Percentiles rank a stretch among this genome's conserved stretches.
phyloP scores from a whole-genome alignment of 2,797 vertebrate species.

The Netta rufina region DNA sequence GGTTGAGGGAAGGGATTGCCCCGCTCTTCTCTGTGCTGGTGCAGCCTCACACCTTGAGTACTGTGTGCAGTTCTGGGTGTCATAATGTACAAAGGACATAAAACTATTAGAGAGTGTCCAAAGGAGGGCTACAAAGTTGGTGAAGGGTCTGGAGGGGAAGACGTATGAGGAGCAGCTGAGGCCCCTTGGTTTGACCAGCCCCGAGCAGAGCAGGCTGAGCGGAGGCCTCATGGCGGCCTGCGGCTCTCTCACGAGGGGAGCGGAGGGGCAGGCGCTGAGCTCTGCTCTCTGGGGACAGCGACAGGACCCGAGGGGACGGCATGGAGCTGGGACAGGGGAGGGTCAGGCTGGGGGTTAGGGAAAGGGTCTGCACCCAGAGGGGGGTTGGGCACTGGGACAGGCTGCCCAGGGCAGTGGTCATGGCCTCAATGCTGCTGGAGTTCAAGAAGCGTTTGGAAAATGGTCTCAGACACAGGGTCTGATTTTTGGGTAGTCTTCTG shows the following conservation, averaged over 20 bases:
- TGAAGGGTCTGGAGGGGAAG: background rate
- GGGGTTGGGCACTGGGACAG: background rate
- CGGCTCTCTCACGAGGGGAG: background rate
- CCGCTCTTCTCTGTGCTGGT: background rate
- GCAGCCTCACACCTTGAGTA: background rate
- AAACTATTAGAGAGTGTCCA: background rate
- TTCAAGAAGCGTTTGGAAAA: background rate
- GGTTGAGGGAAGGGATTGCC: background rate
- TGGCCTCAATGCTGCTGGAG: background rate
- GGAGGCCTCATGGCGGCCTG: background rate
- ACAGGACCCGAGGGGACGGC: background rate
- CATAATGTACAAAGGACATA: background rate
- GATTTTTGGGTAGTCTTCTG: background rate
- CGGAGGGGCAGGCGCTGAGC: background rate
- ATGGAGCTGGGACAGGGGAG: background rate
- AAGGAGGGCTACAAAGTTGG: background rate
- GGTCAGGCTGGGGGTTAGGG: background rate
- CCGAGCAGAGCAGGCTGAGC: background rate
- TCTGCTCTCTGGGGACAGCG: background rate
- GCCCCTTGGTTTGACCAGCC: background rate
- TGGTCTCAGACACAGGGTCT: background rate
- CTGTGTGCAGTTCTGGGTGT: background rate
- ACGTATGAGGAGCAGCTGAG: background rate
- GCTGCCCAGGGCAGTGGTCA: background rate
- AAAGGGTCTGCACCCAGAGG: background rate